Evolutionary conservation across 2,888 invertebrate genomes (phyloP), one percentile per base, ranked within the genome.

Genomic region (Gastracanthus pulcherrimus): DNA sequence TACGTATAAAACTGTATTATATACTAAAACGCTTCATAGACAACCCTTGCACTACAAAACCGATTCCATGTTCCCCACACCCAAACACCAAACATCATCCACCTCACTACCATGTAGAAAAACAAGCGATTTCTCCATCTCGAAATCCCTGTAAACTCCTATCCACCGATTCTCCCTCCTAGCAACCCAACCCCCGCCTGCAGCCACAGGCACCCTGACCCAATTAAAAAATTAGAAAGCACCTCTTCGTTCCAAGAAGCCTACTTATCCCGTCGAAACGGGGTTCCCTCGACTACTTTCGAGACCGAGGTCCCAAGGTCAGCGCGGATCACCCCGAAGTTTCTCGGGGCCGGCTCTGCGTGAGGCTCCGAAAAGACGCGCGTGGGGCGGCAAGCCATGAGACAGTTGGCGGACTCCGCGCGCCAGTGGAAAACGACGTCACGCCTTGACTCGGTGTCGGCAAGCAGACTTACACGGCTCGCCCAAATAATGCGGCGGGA

Each of bases 151-250:
- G n/a, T n/a, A n/a, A n/a, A n/a, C n/a, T n/a, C n/a, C n/a, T n/a
- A n/a, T n/a, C n/a, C n/a, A n/a, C n/a, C n/a, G n/a, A n/a, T n/a
- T n/a, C n/a, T n/a, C n/a, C n/a, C n/a, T n/a, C n/a, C n/a, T n/a
- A n/a, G n/a, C n/a, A n/a, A n/a, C n/a, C n/a, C n/a, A n/a, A n/a
- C n/a, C n/a, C n/a, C n/a, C n/a, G n/a, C n/a, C n/a, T n/a, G n/a
- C n/a, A n/a, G n/a, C 29, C 19, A 11, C 13, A 29, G 29, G 3
- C 29, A 23, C 51, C 72, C 34, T 75, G 80, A 80, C 80, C 80
- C 29, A 80, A 80, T 80, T 80, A 80, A 80, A 75, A 66, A 62
- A 62, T 80, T 80, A 69, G 80, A 80, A 80, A 80, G 80, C n/a
- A n/a, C n/a, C 80, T 62, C 16, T n/a, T 11, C 31, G n/a, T 71